Conservation (phyloP, 2,113 vertebrate species). For the Hippocampus barbouri region DNA sequence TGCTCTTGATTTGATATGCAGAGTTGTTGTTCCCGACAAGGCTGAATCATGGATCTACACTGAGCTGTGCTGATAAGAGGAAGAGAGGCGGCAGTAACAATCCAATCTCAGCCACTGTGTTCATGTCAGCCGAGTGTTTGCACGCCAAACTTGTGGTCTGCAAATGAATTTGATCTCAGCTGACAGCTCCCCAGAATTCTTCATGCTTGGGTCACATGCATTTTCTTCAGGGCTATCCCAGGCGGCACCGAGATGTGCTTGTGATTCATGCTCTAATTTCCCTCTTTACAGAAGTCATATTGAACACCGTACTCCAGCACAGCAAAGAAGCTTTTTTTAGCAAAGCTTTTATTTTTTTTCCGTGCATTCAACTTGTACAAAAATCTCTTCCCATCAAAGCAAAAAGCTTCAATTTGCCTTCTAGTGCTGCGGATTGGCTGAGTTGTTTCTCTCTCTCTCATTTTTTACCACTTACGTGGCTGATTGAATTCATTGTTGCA, state of each 20-base stretch:
- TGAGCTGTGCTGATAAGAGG: slow-evolving; percentile 1
- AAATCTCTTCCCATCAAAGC: slow-evolving; percentile 26
- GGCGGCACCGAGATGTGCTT: slow-evolving; percentile 48
- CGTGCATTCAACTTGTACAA: slow-evolving; percentile 14
- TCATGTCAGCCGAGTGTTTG: slow-evolving; percentile 38
- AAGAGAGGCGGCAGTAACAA: slow-evolving; percentile 13
- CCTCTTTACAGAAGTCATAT: slow-evolving; percentile 57
- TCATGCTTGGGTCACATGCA: slow-evolving; percentile 63
- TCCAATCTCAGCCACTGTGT: slow-evolving; percentile 35
- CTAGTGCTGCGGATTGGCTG: neutral
- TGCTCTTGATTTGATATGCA: slow-evolving; percentile 3
- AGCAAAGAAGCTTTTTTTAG: slow-evolving; percentile 22
- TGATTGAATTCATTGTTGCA: neutral
- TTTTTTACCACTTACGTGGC: neutral
- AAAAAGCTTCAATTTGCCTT: neutral
- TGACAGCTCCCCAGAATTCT: slow-evolving; percentile 67
- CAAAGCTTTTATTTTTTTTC: slow-evolving; percentile 2
- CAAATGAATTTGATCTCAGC: slow-evolving; percentile 66
- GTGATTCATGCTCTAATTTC: slow-evolving; percentile 61
- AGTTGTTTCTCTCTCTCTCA: neutral
- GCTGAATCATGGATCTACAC: slow-evolving; percentile 7
- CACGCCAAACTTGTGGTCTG: slow-evolving; percentile 53
- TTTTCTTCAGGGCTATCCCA: slow-evolving; percentile 58
- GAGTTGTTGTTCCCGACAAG: slow-evolving; percentile 8
- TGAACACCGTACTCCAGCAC: slow-evolving; percentile 41